A percentile compares a stretch with the other conserved stretches of the same genome.
phyloP scores from a whole-genome alignment of 2,888 invertebrate species.

The Nezara viridula region DNA sequence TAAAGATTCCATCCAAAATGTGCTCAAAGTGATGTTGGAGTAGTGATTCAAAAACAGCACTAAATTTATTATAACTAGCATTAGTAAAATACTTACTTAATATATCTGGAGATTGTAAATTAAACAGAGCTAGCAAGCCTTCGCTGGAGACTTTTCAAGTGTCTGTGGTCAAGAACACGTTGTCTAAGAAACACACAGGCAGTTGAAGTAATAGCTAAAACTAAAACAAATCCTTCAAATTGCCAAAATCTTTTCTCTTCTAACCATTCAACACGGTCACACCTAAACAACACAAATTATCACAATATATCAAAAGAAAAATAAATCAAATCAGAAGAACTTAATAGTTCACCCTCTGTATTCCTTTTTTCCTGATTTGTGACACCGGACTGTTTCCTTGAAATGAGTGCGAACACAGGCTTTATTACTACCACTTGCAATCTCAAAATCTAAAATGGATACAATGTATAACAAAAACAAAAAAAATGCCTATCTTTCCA shows the following conservation, averaged over 20 bases:
- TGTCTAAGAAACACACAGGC: constrained; percentile 77
- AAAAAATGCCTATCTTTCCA: neutral
- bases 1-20: no score
- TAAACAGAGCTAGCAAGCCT: constrained; percentile 76
- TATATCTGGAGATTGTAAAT: constrained; percentile 46
- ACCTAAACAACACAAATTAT: constrained; percentile 73
- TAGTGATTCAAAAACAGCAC: neutral
- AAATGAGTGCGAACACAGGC: constrained; percentile 87
- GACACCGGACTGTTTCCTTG: constrained; percentile 86
- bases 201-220: constrained; percentile 77
- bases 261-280: constrained; percentile 86
- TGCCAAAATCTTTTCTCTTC: constrained; percentile 89
- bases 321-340: neutral
- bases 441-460: constrained; percentile 78
- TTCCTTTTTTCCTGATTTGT: constrained; percentile 81
- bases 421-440: constrained; percentile 84
- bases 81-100: constrained; percentile 60
- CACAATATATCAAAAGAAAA: neutral
- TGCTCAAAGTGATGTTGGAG: neutral
- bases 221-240: constrained; percentile 81
- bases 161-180: constrained; percentile 77
- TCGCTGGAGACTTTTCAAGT: constrained; percentile 79
- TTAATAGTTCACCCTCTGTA: constrained; percentile 76
- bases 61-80: neutral
- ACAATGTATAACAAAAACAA: constrained; percentile 33